Base-by-base conservation (phyloP, 2,888 invertebrate genomes). In the Drosophila borealis region DNA sequence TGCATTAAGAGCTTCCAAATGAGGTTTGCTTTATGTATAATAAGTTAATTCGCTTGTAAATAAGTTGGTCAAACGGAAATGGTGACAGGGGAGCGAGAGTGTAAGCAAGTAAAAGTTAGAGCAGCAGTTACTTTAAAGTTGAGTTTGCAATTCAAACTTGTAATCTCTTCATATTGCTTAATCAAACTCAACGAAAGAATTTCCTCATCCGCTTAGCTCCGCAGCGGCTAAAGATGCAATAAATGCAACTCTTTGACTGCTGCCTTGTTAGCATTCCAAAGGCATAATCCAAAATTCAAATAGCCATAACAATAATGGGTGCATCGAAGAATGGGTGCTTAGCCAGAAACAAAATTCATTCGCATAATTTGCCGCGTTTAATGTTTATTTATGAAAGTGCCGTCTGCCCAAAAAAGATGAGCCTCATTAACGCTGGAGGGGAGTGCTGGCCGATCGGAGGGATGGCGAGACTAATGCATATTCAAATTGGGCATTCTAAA, bases 11-110 rank as follows among this genome's bases (percentile, higher is more conserved):
- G 70, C 72, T 77, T 79, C 68, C 62, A 87, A 88, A 89, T 85
- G 89, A 74, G 82, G 85, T 89, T 89, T 85, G 82, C 84, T 85
- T 87, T 82, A 77, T 80, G 89, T 86, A 80, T 88, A 89, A 89
- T 84, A 84, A 81, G 85, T 81, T 84, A 88, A 86, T 86, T 89
- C 88, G 83, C 87, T 88, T 86, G 81, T 82, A 72, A 78, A 82
- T 82, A 80, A 89, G 69, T 88, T 89, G 76, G 75, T 62, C 75
- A 68, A 63, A 45, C 63, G 39, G 25, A 36, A 48, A 33, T 34
- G 29, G 37, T 29, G 25, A 29, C 25, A 11, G 46, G 42, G 14
- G 8, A 11, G 39, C 17, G 37, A 11, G 13, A 42, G 36, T 25
- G 53, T 53, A 21, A 29, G 39, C n/a, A 14, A 39, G 44, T 4